Conservation (phyloP, 2,797 vertebrate species). For the Philypnodon macrostomus region DNA sequence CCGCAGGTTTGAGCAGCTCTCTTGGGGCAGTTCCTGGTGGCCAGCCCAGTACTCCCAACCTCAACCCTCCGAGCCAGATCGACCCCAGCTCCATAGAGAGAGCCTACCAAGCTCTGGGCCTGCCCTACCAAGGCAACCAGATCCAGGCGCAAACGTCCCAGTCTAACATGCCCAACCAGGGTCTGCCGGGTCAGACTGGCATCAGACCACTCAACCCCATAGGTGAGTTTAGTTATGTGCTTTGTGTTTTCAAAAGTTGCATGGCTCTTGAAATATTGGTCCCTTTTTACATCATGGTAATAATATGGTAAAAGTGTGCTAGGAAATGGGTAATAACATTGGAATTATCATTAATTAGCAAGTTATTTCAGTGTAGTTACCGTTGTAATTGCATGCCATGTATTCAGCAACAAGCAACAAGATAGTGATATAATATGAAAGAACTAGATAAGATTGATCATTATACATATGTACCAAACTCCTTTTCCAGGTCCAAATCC, state of each 20-base stretch:
- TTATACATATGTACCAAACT: too few species aligned
- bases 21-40: conserved; percentile 84
- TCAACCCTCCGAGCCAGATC: conserved; percentile 92
- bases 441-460: too few species aligned
- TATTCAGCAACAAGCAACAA: too few species aligned
- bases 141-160: conserved; percentile 84
- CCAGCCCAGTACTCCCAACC: conserved; percentile 84
- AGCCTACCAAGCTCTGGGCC: conserved; percentile 94
- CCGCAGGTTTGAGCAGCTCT: conserved; percentile 84
- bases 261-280: too few species aligned
- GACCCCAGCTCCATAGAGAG: conserved; percentile 98
- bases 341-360: too few species aligned
- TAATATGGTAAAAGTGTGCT: too few species aligned
- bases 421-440: too few species aligned
- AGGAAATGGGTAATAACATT: too few species aligned
- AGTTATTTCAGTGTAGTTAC: too few species aligned
- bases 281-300: too few species aligned
- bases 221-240: conserved; percentile 75
- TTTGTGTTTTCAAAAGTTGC: neutral
- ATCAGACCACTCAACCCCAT: conserved; percentile 87
- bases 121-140: conserved; percentile 96
- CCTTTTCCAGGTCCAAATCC: conserved; percentile 75
- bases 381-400: too few species aligned
- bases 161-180: conserved; percentile 83
- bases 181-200: conserved; percentile 77